Conservation (phyloP, 2,113 vertebrate genomes). For the Tenrec ecaudatus region DNA sequence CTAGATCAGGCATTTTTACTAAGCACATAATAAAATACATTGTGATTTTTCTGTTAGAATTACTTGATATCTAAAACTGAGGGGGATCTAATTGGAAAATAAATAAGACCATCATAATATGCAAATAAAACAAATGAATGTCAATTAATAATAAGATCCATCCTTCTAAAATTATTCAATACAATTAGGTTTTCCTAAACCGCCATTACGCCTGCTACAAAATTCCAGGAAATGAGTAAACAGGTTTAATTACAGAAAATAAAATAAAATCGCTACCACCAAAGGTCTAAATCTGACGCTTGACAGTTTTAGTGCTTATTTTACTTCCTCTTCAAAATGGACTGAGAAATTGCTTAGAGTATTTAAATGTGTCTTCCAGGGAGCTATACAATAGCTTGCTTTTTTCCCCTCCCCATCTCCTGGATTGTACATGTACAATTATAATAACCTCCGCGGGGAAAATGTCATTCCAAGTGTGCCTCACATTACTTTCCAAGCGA, state of each 20-base stretch:
- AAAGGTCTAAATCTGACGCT: slow-evolving; percentile 75
- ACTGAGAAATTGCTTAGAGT: slow-evolving; percentile 65
- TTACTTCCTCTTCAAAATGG: slow-evolving; percentile 74
- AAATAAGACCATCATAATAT: slow-evolving; percentile 78
- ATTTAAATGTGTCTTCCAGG: slow-evolving; percentile 37
- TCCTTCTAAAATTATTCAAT: slow-evolving; percentile 68
- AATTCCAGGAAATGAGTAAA: slow-evolving; percentile 78
- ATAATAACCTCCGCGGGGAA: not conserved
- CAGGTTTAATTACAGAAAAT: slow-evolving; percentile 83
- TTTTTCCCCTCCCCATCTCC: not conserved
- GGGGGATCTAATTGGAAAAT: slow-evolving; percentile 78
- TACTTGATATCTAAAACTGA: slow-evolving; percentile 76
- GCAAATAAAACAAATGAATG: slow-evolving; percentile 77
- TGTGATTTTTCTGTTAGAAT: slow-evolving; percentile 71
- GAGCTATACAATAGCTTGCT: not conserved
- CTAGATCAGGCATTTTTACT: slow-evolving; percentile 82
- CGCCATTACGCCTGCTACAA: slow-evolving; percentile 72
- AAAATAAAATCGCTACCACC: slow-evolving; percentile 78
- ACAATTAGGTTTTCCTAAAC: slow-evolving; percentile 74
- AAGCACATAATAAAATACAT: slow-evolving; percentile 79
- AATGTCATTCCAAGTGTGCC: slow-evolving; percentile 8
- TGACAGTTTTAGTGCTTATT: slow-evolving; percentile 72
- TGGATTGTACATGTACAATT: slow-evolving; percentile 20
- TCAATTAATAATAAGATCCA: slow-evolving; percentile 78
- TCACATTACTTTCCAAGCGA: not conserved